Evolutionary conservation across 2,888 invertebrate species (phyloP).

Genomic region (Chaitophorus viminalis): DNA sequence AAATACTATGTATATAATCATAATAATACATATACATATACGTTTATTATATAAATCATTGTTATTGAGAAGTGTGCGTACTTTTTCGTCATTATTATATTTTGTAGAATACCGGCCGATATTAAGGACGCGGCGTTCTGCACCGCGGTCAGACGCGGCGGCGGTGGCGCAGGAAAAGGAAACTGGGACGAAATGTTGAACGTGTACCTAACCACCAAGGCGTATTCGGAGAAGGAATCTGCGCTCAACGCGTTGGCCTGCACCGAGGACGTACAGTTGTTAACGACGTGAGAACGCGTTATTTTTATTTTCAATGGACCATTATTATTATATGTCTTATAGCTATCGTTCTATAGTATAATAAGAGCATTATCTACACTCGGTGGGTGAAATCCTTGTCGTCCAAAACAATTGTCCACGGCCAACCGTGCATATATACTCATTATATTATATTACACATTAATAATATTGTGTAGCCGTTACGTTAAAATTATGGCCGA

Average conservation of each 20-base stretch:
- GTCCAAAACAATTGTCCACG: not conserved
- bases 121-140: conserved; percentile 62
- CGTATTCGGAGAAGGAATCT: conserved; percentile 42
- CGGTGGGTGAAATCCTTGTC: not conserved
- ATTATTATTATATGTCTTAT: no score
- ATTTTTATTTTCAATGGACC: not conserved
- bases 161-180: not conserved
- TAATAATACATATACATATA: not conserved
- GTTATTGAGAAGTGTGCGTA: not conserved
- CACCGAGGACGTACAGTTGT: conserved; percentile 6
- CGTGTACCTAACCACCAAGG: conserved; percentile 43
- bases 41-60: not conserved
- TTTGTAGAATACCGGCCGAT: conserved; percentile 62
- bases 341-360: no score
- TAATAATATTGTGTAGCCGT: not conserved
- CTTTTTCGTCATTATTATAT: not conserved
- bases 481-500: not conserved
- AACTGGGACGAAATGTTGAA: conserved; percentile 10
- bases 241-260: conserved; percentile 50
- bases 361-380: not conserved
- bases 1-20: not conserved
- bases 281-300: conserved; percentile 13
- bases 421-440: no score
- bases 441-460: no score
- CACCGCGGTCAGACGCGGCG: not conserved